These are phyloP conservation scores for Centroberyx gerrardi DNA, from an alignment of 2,797 vertebrate species.

Conservation along the genomic window DNA sequence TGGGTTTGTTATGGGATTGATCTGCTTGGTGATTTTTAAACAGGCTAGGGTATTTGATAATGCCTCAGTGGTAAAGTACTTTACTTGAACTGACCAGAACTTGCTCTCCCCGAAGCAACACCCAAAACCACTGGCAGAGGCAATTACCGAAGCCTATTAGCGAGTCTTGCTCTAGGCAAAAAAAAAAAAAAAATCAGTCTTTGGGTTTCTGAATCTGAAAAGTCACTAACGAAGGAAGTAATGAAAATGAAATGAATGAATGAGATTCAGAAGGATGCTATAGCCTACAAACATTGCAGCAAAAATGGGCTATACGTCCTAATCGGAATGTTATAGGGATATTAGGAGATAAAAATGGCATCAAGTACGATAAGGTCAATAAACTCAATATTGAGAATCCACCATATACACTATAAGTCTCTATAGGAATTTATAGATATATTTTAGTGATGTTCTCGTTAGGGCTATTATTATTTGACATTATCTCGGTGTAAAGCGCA, in stretches of 20 bases:
- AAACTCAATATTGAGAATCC: neutral
- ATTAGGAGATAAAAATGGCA: neutral
- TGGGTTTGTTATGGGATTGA: no score
- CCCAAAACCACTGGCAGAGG: slow-evolving; percentile 3
- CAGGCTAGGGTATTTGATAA: neutral
- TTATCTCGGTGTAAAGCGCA: slow-evolving; percentile 4
- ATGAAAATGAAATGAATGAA: no score
- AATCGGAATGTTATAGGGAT: neutral
- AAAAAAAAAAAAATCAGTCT: neutral
- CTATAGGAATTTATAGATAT: no score
- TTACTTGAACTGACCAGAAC: neutral
- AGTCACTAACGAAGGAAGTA: no score
- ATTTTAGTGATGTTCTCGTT: neutral
- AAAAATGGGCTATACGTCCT: no score
- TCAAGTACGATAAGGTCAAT: neutral
- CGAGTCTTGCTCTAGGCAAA: neutral
- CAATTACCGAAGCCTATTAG: neutral
- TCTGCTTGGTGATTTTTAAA: no score
- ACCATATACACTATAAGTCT: slow-evolving; percentile 4
- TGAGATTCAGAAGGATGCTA: no score
- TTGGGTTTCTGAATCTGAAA: no score
- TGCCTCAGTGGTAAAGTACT: neutral
- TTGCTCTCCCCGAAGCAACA: neutral
- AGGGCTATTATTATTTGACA: slow-evolving; percentile 35
- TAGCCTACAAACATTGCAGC: no score